Base-by-base conservation (phyloP, 2,113 vertebrate genomes). In the Sterrhoptilus dennistouni region DNA sequence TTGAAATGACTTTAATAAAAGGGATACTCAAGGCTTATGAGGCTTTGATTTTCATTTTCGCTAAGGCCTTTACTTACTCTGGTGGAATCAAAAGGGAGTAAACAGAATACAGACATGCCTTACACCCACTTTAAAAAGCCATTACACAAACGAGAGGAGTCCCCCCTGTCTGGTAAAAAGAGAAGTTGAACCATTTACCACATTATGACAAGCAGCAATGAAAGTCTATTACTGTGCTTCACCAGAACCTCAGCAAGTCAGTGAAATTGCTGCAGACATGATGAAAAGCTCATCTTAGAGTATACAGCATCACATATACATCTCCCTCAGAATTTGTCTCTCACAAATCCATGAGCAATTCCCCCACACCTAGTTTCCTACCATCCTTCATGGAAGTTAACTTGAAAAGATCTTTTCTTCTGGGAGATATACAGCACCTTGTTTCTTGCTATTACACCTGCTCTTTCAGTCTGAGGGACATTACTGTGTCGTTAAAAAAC, bases 41-140 rank as follows among this genome's bases (percentile, higher is more conserved):
- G 52, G 80, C 80, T 93, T 95, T 81, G 64, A 93, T 95, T 93
- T 92, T 91, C 59, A 78, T 89, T 96, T 93, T 74, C 60, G 40
- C 45, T 81, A 56, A 66, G 64, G 75, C 21, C 28, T 36, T 79
- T 84, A 53, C 74, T 64, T 90, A 90, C 31, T 76, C 57, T 64
- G 44, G 33, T 53, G 66, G 76, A 87, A 83, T 83, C 87, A 95
- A 85, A 87, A 60, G 40, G 64, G 20, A 77, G 52, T 36, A 91
- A 87, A 84, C 81, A 76, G 63, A 93, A 75, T 23, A 72, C 5
- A 86, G 76, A n/a, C 35, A 59, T 81, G 60, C 35, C 64, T 86
- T 81, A 59, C 23, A 29, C 35, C 61, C 59, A 78, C 28, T 92
- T 92, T 81, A 84, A 88, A 63, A 44, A 78, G 40, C 87, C 68